Evolutionary conservation across 2,797 vertebrate genomes (phyloP), one percentile per base, ranked within the genome.

Genomic region (Pseudopleuronectes americanus): DNA sequence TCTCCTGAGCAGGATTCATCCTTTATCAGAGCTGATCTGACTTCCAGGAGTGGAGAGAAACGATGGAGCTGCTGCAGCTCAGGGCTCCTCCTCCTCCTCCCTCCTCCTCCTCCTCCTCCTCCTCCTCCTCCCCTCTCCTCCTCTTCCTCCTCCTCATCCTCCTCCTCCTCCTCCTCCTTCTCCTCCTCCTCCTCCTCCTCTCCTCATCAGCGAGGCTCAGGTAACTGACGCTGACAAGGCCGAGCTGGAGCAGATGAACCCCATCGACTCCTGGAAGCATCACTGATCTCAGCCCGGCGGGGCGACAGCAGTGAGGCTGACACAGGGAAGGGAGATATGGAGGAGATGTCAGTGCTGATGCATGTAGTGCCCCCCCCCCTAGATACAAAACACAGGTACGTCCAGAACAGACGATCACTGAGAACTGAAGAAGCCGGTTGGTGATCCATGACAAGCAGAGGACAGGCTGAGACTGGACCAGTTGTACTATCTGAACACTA

Each of bases 231-330:
- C 28, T 73, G 85, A 86, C 80, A 84, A 60, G 71, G 49, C 23
- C 68, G 68, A 87, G 80, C 77, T 71, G 70, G 58, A 64, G 79
- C 76, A 73, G 74, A 76, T 81, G 81, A 90, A 86, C 80, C 84
- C 76, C 74, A 80, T 82, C 72, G 74, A 84, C 84, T 80, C 75
- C 62, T 71, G 61, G 56, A 87, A 77, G 78, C 77, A 41, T 64
- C 59, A 9, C 79, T 71, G 69, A 90, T 87, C 83, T 74, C 74
- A 77, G 64, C 60, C 60, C 41, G 8, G 36, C 33, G 56, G 23
- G 54, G 54, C 66, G 49, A 19, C 19, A 21, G 55, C 17, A 64
- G 2, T 47, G 38, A 63, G 60, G 65, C 21, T 55, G 77, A 71
- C 72, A 43, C 43, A 23, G 36, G 62, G 57, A 36, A 33, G 43